Base-by-base conservation (phyloP, 2,797 vertebrate species). In the Urophycis tenuis region DNA sequence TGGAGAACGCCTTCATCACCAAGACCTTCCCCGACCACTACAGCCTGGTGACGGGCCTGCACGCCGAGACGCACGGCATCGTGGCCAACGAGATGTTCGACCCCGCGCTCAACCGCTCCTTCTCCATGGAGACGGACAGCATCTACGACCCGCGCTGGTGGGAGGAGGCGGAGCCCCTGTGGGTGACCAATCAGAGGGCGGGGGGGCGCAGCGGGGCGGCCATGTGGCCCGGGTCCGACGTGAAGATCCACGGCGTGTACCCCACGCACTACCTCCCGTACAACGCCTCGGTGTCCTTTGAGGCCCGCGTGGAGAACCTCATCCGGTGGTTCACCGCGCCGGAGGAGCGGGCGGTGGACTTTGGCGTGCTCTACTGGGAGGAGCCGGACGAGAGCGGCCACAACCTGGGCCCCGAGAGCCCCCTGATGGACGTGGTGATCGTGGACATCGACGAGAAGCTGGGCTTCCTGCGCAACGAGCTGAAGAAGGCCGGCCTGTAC, bases 141-240 rank as follows among this genome's bases (percentile, higher is more conserved):
- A 80, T 93, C 70, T 92, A 94, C 49, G 93, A 96, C 25, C 88
- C 96, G 0, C 87, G 81, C 81, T 97, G 96, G 94, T 98, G 96
- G 95, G 95, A 96, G 87, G 91, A 93, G 80, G 96, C 95, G 0
- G 94, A 85, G 19, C 96, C 97, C 0, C 91, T 97, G 78, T 98
- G 96, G 97, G 90, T 96, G 77, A 95, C 93, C 0, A 90, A 96
- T 83, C 96, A 96, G 90, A 94, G 86, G 33, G 91, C 93, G 6
- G 97, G 96, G 71, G 87, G 92, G 29, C 90, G 85, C 10, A 96
- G 94, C 0, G 95, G 95, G 0, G 95, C 95, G 0, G 95, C 94
- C 0, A 97, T 97, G 96, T 98, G 97, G 97, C 96, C 96, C 0
- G 96, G 96, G 69, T 91, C 95, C 0, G 96, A 97, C 9, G 94